These are phyloP conservation scores for Aselliscus stoliczkanus DNA, from an alignment of 2,797 vertebrate genomes.

Conservation along the genomic window DNA sequence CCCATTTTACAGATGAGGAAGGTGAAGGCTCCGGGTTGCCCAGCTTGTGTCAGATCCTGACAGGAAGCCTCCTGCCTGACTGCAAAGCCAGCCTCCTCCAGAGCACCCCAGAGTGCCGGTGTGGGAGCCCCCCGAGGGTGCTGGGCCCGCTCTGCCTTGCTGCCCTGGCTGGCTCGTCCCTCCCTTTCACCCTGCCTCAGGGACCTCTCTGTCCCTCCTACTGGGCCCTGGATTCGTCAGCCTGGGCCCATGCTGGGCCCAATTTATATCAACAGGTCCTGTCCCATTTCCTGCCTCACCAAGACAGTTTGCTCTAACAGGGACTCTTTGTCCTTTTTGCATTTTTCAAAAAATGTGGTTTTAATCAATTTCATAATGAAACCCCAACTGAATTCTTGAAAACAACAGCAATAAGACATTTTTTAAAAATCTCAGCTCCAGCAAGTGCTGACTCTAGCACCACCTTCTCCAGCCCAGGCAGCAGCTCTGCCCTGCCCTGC, in stretches of 20 bases:
- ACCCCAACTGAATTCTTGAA: conserved; percentile 47
- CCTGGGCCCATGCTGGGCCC: neutral
- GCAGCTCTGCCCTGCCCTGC: accelerated
- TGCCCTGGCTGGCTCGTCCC: neutral
- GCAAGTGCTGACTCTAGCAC: neutral
- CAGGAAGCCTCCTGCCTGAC: neutral
- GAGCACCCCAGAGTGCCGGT: neutral
- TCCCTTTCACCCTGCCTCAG: accelerated
- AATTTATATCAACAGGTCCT: no score
- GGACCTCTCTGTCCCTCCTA: neutral
- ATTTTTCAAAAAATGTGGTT: conserved; percentile 47
- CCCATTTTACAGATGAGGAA: neutral
- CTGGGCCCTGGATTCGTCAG: neutral
- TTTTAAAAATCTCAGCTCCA: neutral
- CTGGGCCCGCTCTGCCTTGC: neutral
- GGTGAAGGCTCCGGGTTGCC: neutral
- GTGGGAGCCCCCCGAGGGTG: neutral
- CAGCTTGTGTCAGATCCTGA: neutral
- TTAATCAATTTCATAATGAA: conserved; percentile 62
- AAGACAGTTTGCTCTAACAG: neutral
- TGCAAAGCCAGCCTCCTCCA: neutral
- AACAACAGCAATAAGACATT: conserved; percentile 42
- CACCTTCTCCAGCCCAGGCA: neutral
- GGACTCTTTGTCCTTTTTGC: neutral
- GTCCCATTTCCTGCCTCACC: neutral